Evolutionary conservation across 2,113 vertebrate genomes (phyloP), one percentile per base, ranked within the genome.

Genomic region (Gavia stellata): DNA sequence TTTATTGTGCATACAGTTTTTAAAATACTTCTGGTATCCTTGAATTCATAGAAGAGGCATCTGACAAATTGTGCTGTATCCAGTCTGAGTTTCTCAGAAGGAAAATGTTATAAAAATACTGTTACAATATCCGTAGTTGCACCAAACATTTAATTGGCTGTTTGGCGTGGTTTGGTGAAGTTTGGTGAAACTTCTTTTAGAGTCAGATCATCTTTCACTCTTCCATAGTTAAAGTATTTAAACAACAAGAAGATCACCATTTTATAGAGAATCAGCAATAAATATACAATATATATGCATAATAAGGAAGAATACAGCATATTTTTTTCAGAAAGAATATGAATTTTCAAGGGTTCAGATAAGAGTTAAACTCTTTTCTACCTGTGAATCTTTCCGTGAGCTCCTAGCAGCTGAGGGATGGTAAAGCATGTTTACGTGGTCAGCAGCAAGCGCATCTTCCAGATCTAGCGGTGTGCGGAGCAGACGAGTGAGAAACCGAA

Each of bases 401-500:
- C 19, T 61, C 14, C 29, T 19, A 26, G 31, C 5, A n/a, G 50
- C 42, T 3, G 7, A 14, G 7, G 9, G 9, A 42, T 18, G 26
- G 16, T 19, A 34, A 66, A 52, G 18, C 9, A 15, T 0, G 3
- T 58, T 81, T 29, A 38, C 0, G 0, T 14, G 34, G 58, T 16
- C 44, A 42, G 79, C 53, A 85, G 44, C 5, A 3, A 38, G 12
- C 2, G 0, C 8, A 34, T 28, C 26, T 23, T 62, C 17, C 5
- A 1, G 52, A 34, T 29, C 11, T 14, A 55, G 16, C 28, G 38
- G 17, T 1, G 3, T 12, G 7, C 0, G 1, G 9, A 62, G 28
- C 34, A 42, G 52, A 28, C 4, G 21, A 26, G n/a, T 3, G 29
- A 55, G 66, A 67, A 83, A 36, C 1, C 2, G 33, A 53, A 55